A percentile compares a stretch with the other conserved stretches of the same genome.
Conservation (phyloP, 1,140 invertebrate genomes). For the Danaus melanippus region DNA sequence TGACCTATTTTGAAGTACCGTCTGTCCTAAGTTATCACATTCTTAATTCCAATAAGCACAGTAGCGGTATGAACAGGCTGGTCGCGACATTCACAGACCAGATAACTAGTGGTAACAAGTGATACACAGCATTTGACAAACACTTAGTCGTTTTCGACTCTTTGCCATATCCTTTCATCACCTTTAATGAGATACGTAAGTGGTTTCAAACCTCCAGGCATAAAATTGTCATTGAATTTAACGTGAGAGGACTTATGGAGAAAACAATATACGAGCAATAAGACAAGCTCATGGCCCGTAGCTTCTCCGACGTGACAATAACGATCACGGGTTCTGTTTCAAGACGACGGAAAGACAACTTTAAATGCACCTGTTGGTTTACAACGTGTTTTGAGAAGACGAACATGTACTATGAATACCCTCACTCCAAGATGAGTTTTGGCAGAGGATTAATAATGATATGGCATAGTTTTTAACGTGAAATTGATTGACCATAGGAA, state of each 20-base stretch:
- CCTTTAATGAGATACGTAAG: constrained; percentile 11
- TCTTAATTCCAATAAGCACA: constrained; percentile 14
- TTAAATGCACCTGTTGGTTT: constrained; percentile 4
- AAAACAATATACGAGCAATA: constrained; percentile 10
- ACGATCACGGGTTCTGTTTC: constrained; percentile 4
- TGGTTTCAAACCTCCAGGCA: constrained; percentile 14
- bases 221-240: constrained; percentile 11
- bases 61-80: constrained; percentile 11
- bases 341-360: constrained; percentile 4
- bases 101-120: constrained; percentile 8
- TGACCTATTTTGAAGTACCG: constrained; percentile 10
- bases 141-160: constrained; percentile 13
- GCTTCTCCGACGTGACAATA: constrained; percentile 3
- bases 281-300: constrained; percentile 6
- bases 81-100: constrained; percentile 12
- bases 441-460: neutral
- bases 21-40: constrained; percentile 8
- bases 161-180: constrained; percentile 10
- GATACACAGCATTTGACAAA: constrained; percentile 10
- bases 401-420: neutral
- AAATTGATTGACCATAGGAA: too few species aligned
- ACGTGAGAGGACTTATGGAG: constrained; percentile 11
- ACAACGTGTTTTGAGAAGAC: constrained; percentile 1
- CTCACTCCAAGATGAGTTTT: constrained; percentile 1
- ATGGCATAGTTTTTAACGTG: neutral